phyloP scores from a whole-genome alignment of 2,888 invertebrate genomes.

The Sesamia inferens region DNA sequence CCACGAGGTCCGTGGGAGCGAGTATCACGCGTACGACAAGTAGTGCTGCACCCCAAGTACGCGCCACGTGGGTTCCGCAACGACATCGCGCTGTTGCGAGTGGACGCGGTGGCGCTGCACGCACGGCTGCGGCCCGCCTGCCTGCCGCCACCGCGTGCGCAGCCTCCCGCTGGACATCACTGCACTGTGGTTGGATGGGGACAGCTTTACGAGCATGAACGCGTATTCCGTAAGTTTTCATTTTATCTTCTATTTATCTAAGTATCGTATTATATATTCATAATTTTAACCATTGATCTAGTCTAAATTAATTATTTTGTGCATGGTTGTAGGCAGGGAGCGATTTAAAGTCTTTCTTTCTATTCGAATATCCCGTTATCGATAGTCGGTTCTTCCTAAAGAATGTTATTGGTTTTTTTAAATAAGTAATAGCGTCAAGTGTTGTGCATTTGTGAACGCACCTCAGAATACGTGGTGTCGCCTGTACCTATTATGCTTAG shows the following conservation, averaged over 20 bases:
- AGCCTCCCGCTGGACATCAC: conserved; percentile 91
- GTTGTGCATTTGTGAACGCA: too few species aligned
- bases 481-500: too few species aligned
- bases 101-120: conserved; percentile 90
- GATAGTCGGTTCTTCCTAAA: not conserved
- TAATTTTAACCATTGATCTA: too few species aligned
- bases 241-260: not conserved
- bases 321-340: not conserved
- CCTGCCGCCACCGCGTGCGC: conserved; percentile 90
- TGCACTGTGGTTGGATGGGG: conserved; percentile 96
- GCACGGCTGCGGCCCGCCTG: conserved; percentile 86
- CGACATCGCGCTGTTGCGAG: conserved; percentile 93
- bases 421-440: too few species aligned
- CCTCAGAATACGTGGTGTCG: too few species aligned
- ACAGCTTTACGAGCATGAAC: conserved; percentile 94
- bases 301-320: not conserved
- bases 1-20: conserved; percentile 94
- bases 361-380: not conserved
- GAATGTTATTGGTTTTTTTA: not conserved
- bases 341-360: not conserved
- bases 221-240: conserved; percentile 93
- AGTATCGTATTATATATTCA: too few species aligned
- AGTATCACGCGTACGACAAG: conserved; percentile 91
- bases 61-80: conserved; percentile 94
- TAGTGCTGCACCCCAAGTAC: conserved; percentile 93